Evolutionary conservation across 2,113 vertebrate species (phyloP), one percentile per base, ranked within the genome.

Genomic region (Antennarius striatus): DNA sequence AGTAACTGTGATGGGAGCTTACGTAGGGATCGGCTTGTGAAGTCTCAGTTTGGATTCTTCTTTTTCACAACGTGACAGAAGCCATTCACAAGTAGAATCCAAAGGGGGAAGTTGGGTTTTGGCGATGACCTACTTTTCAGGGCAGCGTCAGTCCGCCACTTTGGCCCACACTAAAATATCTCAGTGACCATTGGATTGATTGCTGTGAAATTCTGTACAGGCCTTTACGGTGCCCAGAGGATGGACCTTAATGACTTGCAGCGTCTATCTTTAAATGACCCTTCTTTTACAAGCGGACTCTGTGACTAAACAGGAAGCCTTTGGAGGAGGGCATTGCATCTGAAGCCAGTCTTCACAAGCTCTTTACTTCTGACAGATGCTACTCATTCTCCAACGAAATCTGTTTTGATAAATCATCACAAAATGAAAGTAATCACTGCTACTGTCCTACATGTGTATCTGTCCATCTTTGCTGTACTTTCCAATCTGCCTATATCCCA

Each of bases 401-500:
- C 40, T 4, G 36, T 22, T 78, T 47, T 53, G 30, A 52, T 28
- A 42, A 75, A 63, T 39, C 5, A 1, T 13, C 40, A 12, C 56
- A 67, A 63, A 70, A 65, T 32, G 22, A 28, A 67, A 56, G 59
- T 54, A 67, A 68, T 54, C 1, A 5, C 52, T 14, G 7, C 42
- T 77, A 45, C 77, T 74, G 69, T 68, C 40, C 47, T 52, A 46
- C 43, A 48, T 57, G 48, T 54, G 51, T 65, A 61, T 74, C 67
- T 75, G 58, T 69, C 82, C 69, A 14, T 76, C 72, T 58, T 58
- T 36, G 73, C 63, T 49, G 57, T 47, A 50, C 53, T 61, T 39
- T 60, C 36, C 11, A 50, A 46, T 63, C 54, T 4, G 58, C 51
- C 28, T 63, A 1, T 65, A 56, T 65, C 46, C 66, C 42, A 54